Conservation (phyloP, 2,888 invertebrate genomes). For the Parnassius smintheus region DNA sequence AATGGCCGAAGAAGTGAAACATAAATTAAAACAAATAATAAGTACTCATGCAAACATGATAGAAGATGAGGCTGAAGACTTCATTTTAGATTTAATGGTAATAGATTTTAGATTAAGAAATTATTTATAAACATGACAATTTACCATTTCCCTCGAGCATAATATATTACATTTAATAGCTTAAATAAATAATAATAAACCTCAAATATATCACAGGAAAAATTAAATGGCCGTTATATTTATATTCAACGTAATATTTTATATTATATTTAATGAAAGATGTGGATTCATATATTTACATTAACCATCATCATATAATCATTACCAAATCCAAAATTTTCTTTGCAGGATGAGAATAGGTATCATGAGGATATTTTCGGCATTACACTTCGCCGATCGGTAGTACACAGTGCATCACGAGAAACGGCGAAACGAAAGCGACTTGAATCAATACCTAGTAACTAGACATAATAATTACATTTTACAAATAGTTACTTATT, state of each 20-base stretch:
- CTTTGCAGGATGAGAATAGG: conserved; percentile 91
- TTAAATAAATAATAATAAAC: no score
- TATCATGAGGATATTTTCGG: conserved; percentile 99
- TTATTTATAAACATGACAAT: no score
- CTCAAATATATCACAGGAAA: no score
- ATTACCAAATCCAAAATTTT: background rate
- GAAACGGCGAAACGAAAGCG: conserved; percentile 85
- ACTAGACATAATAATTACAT: background rate
- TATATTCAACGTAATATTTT: no score
- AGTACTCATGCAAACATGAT: conserved; percentile 84
- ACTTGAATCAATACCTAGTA: conserved; percentile 45
- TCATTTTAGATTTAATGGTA: conserved; percentile 91
- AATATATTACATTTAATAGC: no score
- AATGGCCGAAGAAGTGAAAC: conserved; percentile 97
- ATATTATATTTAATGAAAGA: no score
- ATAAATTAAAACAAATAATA: conserved; percentile 90
- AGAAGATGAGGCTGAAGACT: conserved; percentile 89
- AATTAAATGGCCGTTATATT: no score
- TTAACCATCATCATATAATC: no score
- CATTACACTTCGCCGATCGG: conserved; percentile 93
- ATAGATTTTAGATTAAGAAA: conserved; percentile 28
- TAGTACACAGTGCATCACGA: conserved; percentile 91
- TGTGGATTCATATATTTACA: no score
- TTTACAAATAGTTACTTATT: no score
- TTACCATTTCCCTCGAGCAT: no score